Evolutionary conservation across 2,888 invertebrate genomes (phyloP).

Genomic region (Eupelmus urozonus): DNA sequence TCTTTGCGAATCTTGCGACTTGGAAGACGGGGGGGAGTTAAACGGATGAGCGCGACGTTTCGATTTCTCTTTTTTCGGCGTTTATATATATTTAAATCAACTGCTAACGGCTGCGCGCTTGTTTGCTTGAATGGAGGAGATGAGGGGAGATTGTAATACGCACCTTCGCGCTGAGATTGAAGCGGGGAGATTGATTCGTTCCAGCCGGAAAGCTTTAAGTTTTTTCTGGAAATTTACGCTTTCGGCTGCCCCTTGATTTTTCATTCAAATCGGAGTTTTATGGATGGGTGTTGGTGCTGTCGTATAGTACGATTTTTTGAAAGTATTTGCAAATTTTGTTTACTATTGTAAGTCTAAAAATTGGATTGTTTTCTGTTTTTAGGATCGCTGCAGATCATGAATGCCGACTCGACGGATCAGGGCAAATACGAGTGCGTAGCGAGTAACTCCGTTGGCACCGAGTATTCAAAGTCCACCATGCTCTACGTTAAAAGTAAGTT

Average conservation of each 20-base stretch:
- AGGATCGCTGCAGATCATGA: slow-evolving; percentile 93
- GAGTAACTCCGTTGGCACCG: slow-evolving; percentile 94
- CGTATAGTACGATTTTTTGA: no score
- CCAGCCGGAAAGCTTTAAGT: not conserved
- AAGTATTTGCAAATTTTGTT: no score
- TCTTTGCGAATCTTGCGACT: slow-evolving; percentile 23
- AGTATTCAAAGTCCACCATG: slow-evolving; percentile 92
- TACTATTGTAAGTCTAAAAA: no score
- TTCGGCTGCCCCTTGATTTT: no score
- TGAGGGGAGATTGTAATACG: no score
- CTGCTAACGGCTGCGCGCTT: not conserved
- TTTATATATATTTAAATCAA: slow-evolving; percentile 27
- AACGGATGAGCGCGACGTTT: slow-evolving; percentile 42
- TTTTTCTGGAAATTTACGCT: no score
- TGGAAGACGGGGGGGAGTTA: slow-evolving; percentile 6
- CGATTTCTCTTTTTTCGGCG: slow-evolving; percentile 28
- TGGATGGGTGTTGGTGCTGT: no score
- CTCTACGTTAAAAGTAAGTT: slow-evolving; percentile 94
- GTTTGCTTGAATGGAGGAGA: not conserved
- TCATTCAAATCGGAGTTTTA: no score
- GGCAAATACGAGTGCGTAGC: slow-evolving; percentile 98
- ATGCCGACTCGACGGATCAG: slow-evolving; percentile 93
- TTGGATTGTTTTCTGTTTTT: slow-evolving; percentile 61
- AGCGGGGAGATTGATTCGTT: no score
- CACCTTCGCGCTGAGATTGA: no score